Evolutionary conservation across 2,888 invertebrate genomes (phyloP), one percentile per base, ranked within the genome.

Genomic region (Doris montereyensis): DNA sequence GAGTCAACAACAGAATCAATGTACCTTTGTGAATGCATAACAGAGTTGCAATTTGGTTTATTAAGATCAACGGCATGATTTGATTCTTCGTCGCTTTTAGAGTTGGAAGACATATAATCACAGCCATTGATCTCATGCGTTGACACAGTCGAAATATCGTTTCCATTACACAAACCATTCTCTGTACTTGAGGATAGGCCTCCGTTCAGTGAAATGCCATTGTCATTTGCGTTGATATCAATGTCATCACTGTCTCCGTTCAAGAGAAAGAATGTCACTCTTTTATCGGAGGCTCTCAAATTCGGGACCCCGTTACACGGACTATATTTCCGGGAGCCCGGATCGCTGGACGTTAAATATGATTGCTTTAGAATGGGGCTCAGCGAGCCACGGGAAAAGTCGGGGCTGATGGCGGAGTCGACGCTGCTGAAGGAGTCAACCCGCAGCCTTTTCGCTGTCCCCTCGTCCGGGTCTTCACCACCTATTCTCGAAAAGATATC

Each of bases 401-500:
- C 74, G n/a, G 74, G 74, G 30, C 74, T 74, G 8, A 74, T 74
- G 1, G 74, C 74, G 10, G 74, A 74, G 21, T 74, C 74, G 1
- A n/a, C 74, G 24, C 74, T 74, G 5, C 74, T 60, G 30, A 74
- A 58, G 2, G 74, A 74, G 32, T 74, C 60, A 17, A 74, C 17
- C 30, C 74, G 26, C 5, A 21, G 21, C 24, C 21, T 21, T 26
- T 2, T 28, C 67, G 28, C 2, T 2, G 67, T 17, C 24, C 2
- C 21, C 21, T 65, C 67, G 24, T 21, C 21, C 21, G 28, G 26
- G 28, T 58, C 34, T 30, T 30, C 30, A 26, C 32, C 34, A 32
- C 24, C 26, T 21, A 3, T 8, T 41, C n/a, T 13, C 2, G 21
- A 13, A 8, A 17, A 13, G 41, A 52, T n/a, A 5, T 2, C n/a